A percentile compares a stretch with the other conserved stretches of the same genome.
phyloP scores from a whole-genome alignment of 1,140 invertebrate genomes.

The Paracyclopina nana region DNA sequence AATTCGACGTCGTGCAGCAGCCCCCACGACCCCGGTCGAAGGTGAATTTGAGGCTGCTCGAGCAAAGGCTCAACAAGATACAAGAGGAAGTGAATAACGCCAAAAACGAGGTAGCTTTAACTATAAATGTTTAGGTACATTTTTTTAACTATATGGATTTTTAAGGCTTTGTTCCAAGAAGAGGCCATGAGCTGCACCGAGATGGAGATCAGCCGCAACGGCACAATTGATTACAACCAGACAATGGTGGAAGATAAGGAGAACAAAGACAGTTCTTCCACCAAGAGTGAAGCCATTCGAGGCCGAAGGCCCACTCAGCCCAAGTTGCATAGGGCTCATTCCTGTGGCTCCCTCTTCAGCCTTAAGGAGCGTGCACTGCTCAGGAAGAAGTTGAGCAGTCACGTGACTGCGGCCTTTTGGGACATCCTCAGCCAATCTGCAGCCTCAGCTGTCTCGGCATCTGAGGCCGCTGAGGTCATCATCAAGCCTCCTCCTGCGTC shows the following conservation, averaged over 20 bases:
- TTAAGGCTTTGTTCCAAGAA: too few species aligned
- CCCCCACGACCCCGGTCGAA: neutral
- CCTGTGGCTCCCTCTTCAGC: constrained; percentile 1
- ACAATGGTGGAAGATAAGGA: neutral
- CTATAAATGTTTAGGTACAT: too few species aligned
- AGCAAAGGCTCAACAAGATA: constrained; percentile 9
- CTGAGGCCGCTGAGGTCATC: neutral
- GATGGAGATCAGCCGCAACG: neutral
- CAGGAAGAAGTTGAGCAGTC: constrained; percentile 6
- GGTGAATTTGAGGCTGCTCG: constrained; percentile 9
- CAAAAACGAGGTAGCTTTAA: neutral
- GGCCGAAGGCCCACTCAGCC: neutral
- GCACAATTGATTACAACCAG: neutral
- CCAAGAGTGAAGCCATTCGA: neutral
- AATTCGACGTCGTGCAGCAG: neutral
- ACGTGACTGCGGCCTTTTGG: too few species aligned
- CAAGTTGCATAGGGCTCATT: constrained; percentile 5
- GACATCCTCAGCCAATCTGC: neutral
- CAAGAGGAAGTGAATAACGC: constrained; percentile 5
- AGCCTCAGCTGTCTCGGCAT: neutral
- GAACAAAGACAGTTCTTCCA: neutral
- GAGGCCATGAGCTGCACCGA: neutral
- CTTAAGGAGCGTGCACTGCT: constrained; percentile 7
- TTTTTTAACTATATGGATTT: too few species aligned
- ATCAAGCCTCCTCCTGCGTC: neutral